Base-by-base conservation (phyloP, 2,113 vertebrate genomes). In the Tapirus terrestris region DNA sequence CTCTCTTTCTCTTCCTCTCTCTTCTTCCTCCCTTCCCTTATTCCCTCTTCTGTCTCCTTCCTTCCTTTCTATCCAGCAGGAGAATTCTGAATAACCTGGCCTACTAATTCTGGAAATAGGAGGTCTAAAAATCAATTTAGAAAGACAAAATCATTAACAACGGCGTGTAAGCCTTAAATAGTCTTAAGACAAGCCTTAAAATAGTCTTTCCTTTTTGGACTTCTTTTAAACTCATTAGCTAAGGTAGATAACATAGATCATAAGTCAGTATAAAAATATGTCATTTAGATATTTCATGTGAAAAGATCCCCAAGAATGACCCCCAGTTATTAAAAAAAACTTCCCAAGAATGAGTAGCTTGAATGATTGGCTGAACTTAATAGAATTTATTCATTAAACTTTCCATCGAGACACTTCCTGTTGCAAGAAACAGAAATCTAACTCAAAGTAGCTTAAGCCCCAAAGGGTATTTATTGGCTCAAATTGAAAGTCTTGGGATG, bases 141-240 rank as follows among this genome's bases (percentile, higher is more conserved):
- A 81, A 79, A 31, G 33, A 91, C 31, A 51, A 88, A 94, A 81
- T 77, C 16, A 80, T 83, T 83, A 89, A 36, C 67, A 84, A 70
- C 39, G 25, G 12, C 68, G 14, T 73, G 11, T 92, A 91, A 82
- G 5, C 14, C n/a, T 89, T 81, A 43, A 91, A 48, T 48, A 23
- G 10, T 65, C 56, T 51, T 39, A 81, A 87, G 48, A 18, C 77
- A 70, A 56, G 14, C 29, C 51, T 83, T 73, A 77, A 51, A 48
- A 43, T 45, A 14, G 21, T 33, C 53, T 61, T 63, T 31, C 67
- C 27, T 3, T 63, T 89, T 73, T 21, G 8, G 13, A 27, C 4
- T 82, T 94, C 31, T 86, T 94, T 87, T n/a, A 92, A 75, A 63
- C 51, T 85, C 81, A 13, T 80, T 96, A 75, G 67, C 81, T 17